Percentiles rank a stretch among this genome's conserved stretches.
These are phyloP conservation scores for Aproaerema taeniolella DNA, from an alignment of 2,888 invertebrate species.

Conservation along the genomic window DNA sequence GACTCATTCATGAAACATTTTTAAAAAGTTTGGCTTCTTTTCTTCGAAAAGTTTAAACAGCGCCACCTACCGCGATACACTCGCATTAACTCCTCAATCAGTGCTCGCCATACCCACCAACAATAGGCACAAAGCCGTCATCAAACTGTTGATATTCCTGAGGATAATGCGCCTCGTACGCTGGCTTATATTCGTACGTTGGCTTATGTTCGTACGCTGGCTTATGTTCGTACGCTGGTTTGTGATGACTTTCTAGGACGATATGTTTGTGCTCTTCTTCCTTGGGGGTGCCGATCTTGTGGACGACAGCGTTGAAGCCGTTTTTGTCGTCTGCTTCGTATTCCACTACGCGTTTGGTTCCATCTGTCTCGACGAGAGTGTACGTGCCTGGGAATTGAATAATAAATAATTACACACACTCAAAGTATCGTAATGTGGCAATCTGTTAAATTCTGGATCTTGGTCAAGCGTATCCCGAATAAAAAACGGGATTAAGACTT, in stretches of 20 bases:
- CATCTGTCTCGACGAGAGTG: slow-evolving; percentile 75
- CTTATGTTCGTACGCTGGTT: slow-evolving; percentile 24
- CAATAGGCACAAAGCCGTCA: slow-evolving; percentile 51
- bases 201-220: slow-evolving; percentile 1
- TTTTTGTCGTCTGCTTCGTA: slow-evolving; percentile 78
- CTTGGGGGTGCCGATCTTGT: slow-evolving; percentile 67
- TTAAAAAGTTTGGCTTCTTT: no score
- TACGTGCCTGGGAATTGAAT: slow-evolving; percentile 72
- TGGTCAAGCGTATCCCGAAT: no score
- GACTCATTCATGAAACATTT: no score
- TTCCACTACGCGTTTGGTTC: slow-evolving; percentile 77
- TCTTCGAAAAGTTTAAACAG: no score
- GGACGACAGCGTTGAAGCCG: slow-evolving; percentile 78
- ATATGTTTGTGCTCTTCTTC: slow-evolving; percentile 28
- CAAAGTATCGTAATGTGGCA: no score
- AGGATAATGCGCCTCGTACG: slow-evolving; percentile 9
- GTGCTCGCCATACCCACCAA: no score
- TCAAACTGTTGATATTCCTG: slow-evolving; percentile 40
- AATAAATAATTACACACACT: no score
- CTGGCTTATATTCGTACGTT: slow-evolving; percentile 12
- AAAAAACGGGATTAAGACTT: no score
- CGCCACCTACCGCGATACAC: no score
- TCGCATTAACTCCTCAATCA: no score
- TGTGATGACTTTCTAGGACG: no score
- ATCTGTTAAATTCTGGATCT: no score